Percentiles rank a stretch among this genome's conserved stretches.
These are phyloP conservation scores for Agrypnus murinus DNA, from an alignment of 2,888 invertebrate species.

Conservation along the genomic window DNA sequence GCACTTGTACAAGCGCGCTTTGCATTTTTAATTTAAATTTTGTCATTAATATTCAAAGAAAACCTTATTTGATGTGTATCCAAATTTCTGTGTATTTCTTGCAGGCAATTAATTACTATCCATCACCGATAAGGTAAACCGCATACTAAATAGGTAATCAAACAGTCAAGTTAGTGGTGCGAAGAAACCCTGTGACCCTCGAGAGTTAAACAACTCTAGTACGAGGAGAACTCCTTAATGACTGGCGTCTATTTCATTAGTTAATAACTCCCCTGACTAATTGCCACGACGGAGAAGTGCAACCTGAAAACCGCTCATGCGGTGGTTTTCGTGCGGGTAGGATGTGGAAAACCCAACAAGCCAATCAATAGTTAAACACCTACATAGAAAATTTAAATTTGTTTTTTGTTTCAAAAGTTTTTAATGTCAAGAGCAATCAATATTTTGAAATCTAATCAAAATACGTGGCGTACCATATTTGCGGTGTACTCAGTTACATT, in stretches of 20 bases:
- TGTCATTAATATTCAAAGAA: not conserved
- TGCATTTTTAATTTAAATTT: not conserved
- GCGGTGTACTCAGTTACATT: no score
- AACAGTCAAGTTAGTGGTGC: conserved; percentile 11
- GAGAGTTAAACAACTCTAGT: conserved; percentile 9
- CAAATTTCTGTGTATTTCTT: not conserved
- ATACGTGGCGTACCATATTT: no score
- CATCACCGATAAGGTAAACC: conserved; percentile 24
- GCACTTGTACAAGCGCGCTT: not conserved
- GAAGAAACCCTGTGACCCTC: conserved; percentile 16
- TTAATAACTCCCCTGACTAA: conserved; percentile 39
- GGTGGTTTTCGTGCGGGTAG: conserved; percentile 37
- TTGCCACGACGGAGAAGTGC: conserved; percentile 31
- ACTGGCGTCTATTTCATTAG: conserved; percentile 36
- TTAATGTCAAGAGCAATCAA: no score
- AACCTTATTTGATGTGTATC: not conserved
- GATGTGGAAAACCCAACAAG: conserved; percentile 34
- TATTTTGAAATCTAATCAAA: no score
- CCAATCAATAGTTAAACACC: conserved; percentile 28
- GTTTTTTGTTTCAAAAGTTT: no score
- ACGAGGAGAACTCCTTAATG: conserved; percentile 31
- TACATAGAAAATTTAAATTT: conserved; percentile 17
- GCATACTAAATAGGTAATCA: conserved; percentile 28
- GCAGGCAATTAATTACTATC: conserved; percentile 28
- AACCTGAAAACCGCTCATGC: conserved; percentile 38